phyloP scores from a whole-genome alignment of 2,113 vertebrate species.

The Aleadryas rufinucha region DNA sequence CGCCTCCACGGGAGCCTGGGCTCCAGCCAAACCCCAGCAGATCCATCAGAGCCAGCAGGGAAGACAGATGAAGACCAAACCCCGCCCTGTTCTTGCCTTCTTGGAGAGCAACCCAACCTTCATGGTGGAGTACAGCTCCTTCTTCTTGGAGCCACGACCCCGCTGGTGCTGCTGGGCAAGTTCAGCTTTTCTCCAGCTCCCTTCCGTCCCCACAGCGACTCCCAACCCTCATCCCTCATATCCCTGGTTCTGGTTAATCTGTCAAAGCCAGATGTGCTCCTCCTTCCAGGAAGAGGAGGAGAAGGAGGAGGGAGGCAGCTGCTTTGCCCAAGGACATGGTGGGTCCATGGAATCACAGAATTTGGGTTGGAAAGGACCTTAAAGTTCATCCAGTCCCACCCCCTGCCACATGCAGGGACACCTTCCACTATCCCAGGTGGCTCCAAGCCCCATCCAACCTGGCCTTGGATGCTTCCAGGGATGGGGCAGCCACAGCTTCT shows the following conservation, averaged over 20 bases:
- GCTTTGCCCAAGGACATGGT: fast-evolving
- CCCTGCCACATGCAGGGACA: neutral
- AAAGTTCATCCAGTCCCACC: neutral
- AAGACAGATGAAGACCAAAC: neutral
- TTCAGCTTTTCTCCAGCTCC: neutral
- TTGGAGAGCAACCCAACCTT: neutral
- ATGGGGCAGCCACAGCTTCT: neutral
- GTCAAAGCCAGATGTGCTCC: neutral
- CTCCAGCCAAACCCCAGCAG: slow-evolving; percentile 76
- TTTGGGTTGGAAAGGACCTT: neutral
- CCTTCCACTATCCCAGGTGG: fast-evolving
- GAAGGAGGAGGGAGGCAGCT: neutral
- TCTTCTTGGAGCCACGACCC: neutral
- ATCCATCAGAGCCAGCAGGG: slow-evolving; percentile 39
- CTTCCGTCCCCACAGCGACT: neutral
- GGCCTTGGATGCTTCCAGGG: neutral
- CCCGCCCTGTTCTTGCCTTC: neutral
- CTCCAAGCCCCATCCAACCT: fast-evolving
- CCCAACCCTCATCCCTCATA: neutral
- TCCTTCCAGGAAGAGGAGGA: neutral
- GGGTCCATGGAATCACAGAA: neutral
- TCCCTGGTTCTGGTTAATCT: neutral
- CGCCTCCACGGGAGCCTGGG: slow-evolving; percentile 61
- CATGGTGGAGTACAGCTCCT: neutral
- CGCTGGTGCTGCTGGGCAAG: fast-evolving